Evolutionary conservation across 1,140 invertebrate species (phyloP).

Genomic region (Luehdorfia chinensis): DNA sequence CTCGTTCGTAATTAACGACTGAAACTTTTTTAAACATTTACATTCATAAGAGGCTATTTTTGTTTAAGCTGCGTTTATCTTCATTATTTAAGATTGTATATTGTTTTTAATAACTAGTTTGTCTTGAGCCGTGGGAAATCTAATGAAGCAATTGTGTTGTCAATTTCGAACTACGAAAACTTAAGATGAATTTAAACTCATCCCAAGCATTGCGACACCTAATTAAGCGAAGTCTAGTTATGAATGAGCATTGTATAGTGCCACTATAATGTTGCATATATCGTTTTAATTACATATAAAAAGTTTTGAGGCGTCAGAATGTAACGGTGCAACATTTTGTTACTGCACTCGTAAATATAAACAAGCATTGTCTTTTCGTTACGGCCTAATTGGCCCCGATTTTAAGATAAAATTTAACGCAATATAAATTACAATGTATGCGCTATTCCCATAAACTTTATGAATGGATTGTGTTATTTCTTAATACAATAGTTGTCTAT

Average conservation of each 20-base stretch:
- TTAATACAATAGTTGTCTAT: neutral
- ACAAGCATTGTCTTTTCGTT: conserved; percentile 29
- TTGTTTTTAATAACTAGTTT: conserved; percentile 2
- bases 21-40: too few relatives aligned
- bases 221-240: conserved; percentile 33
- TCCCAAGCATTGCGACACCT: conserved; percentile 32
- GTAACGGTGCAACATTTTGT: conserved; percentile 27
- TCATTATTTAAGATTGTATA: too few relatives aligned
- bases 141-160: conserved; percentile 12
- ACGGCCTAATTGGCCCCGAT: conserved; percentile 35
- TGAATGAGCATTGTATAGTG: conserved; percentile 36
- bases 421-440: conserved; percentile 13
- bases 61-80: too few relatives aligned
- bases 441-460: conserved; percentile 10
- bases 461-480: conserved; percentile 3
- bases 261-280: conserved; percentile 11
- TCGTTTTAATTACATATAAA: conserved; percentile 5
- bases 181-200: conserved; percentile 18
- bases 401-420: conserved; percentile 23
- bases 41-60: too few relatives aligned
- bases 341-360: conserved; percentile 21
- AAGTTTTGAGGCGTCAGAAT: conserved; percentile 16
- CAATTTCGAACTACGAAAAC: conserved; percentile 12
- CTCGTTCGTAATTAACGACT: too few relatives aligned
- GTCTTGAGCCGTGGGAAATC: conserved; percentile 12